These are phyloP conservation scores for Herpetotheres cachinnans DNA, from an alignment of 2,113 vertebrate genomes.

Conservation along the genomic window DNA sequence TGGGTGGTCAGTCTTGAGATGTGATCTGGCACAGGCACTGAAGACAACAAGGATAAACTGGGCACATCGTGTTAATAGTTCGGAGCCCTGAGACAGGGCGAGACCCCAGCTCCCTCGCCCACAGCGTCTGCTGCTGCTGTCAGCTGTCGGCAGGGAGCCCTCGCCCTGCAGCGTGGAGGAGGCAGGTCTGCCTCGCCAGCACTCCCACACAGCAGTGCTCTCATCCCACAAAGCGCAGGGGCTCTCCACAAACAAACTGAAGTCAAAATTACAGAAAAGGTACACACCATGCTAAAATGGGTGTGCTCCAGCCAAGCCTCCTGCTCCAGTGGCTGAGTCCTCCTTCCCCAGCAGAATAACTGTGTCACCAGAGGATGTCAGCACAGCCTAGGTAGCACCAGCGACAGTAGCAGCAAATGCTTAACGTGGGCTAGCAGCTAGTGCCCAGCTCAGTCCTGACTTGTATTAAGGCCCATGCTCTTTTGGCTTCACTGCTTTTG, in stretches of 20 bases:
- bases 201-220: neutral
- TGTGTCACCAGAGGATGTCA: neutral
- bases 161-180: neutral
- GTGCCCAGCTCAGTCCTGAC: neutral
- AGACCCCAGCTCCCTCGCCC: neutral
- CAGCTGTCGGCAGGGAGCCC: neutral
- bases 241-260: neutral
- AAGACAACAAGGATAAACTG: accelerated
- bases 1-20: neutral
- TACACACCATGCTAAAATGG: accelerated
- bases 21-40: neutral
- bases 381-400: neutral
- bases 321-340: accelerated
- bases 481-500: neutral
- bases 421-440: neutral
- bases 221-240: neutral
- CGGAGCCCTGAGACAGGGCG: neutral
- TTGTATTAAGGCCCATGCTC: accelerated
- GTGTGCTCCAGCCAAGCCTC: neutral
- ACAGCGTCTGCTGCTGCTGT: neutral
- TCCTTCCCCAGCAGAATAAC: neutral
- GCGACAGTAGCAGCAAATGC: neutral
- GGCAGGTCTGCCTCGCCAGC: neutral
- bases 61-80: neutral
- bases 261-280: neutral